Conservation (phyloP, 1,140 invertebrate genomes). For the Drosophila pseudoananassae region DNA sequence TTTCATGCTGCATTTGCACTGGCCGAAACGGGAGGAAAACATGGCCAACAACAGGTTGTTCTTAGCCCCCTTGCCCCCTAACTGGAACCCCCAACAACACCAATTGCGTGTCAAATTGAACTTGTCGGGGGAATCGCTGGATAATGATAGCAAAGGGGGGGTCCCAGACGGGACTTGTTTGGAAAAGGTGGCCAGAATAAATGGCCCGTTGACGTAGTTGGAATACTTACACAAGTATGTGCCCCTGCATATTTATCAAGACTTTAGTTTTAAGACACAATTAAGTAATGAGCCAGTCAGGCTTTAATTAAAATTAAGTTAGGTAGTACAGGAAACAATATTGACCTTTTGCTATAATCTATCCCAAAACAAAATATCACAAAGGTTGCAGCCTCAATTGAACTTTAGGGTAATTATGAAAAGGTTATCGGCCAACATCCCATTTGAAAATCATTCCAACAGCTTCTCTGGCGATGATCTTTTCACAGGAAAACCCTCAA, state of each 20-base stretch:
- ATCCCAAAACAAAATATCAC: not conserved
- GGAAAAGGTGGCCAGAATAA: slow-evolving; percentile 43
- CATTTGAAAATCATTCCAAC: slow-evolving; percentile 27
- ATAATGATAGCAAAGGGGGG: not conserved
- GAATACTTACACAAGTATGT: slow-evolving; percentile 28
- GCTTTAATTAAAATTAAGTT: not conserved
- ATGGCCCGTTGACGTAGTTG: slow-evolving; percentile 64
- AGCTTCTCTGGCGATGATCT: slow-evolving; percentile 9
- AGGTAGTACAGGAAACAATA: not conserved
- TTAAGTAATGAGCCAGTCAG: slow-evolving; percentile 32
- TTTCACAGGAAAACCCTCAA: not conserved
- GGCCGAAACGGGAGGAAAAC: slow-evolving; percentile 28
- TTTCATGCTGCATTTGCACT: slow-evolving; percentile 73
- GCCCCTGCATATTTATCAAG: slow-evolving; percentile 34
- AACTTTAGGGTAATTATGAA: slow-evolving; percentile 14
- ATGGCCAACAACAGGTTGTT: slow-evolving; percentile 67
- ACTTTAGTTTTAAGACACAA: slow-evolving; percentile 5
- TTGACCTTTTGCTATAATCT: not conserved
- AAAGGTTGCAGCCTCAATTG: slow-evolving; percentile 17
- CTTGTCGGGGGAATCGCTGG: slow-evolving; percentile 24
- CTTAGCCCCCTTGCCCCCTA: slow-evolving; percentile 6
- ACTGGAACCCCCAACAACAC: slow-evolving; percentile 9
- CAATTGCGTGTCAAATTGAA: slow-evolving; percentile 79
- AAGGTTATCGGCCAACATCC: slow-evolving; percentile 22
- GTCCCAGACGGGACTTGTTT: slow-evolving; percentile 3